Conservation (phyloP, 2,888 invertebrate species). For the Thymelicus acteon region DNA sequence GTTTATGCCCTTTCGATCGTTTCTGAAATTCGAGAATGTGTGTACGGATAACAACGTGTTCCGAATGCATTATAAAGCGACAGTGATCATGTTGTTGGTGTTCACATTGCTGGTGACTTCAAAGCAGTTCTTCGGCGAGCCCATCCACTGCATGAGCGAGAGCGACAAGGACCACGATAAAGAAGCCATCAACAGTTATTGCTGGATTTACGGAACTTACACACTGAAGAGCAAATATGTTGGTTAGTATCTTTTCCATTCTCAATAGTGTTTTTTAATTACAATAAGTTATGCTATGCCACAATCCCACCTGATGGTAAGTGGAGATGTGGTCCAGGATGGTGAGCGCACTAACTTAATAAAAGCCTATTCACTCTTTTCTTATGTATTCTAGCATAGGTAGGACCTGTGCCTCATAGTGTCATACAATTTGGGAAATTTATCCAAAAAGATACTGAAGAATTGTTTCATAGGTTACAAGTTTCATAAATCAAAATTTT, state of each 20-base stretch:
- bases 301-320: too few relatives aligned
- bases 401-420: too few relatives aligned
- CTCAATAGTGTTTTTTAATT: too few relatives aligned
- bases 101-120: slow-evolving; percentile 91
- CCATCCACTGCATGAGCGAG: slow-evolving; percentile 89
- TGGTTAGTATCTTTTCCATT: slow-evolving; percentile 57
- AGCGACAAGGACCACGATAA: slow-evolving; percentile 74
- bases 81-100: slow-evolving; percentile 88
- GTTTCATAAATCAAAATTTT: not conserved
- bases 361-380: too few relatives aligned
- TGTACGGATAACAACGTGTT: slow-evolving; percentile 91
- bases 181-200: slow-evolving; percentile 89
- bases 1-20: slow-evolving; percentile 87
- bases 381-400: too few relatives aligned
- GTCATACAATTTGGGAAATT: too few relatives aligned
- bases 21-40: slow-evolving; percentile 87
- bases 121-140: slow-evolving; percentile 94
- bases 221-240: slow-evolving; percentile 77
- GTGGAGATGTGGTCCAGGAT: too few relatives aligned
- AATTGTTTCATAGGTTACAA: too few relatives aligned
- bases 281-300: too few relatives aligned
- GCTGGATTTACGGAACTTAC: slow-evolving; percentile 92
- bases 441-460: too few relatives aligned
- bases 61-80: slow-evolving; percentile 89
- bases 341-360: too few relatives aligned